Evolutionary conservation across 1,140 invertebrate genomes (phyloP).

Genomic region (Pollicipes pollicipes): DNA sequence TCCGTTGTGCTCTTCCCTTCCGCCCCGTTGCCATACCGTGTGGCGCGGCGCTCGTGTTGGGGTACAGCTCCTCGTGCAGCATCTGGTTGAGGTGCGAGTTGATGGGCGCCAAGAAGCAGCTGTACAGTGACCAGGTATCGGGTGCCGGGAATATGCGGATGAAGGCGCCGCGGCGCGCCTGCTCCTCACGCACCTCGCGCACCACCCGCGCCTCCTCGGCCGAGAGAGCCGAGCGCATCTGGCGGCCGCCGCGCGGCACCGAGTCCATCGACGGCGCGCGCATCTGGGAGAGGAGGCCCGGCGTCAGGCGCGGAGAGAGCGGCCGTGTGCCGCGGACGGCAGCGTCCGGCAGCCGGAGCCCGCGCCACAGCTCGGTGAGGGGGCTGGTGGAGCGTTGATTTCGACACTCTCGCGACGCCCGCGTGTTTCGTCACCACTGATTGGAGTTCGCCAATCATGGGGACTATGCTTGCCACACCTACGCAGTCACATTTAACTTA

Average conservation of each 20-base stretch:
- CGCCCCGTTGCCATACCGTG: no score
- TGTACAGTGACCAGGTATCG: conserved; percentile 51
- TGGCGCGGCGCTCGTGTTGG: conserved; percentile 27
- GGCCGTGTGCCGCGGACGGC: no score
- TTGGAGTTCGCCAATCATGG: no score
- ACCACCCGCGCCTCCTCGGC: conserved; percentile 63
- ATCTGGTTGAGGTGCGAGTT: conserved; percentile 61
- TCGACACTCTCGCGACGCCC: no score
- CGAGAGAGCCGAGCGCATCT: conserved; percentile 28
- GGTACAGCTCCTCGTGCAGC: conserved; percentile 54
- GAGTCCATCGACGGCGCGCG: background rate
- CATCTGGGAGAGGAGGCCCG: background rate
- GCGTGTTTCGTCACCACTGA: no score
- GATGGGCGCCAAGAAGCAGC: conserved; percentile 23
- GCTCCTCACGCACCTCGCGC: conserved; percentile 57
- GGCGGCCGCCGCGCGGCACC: conserved; percentile 25
- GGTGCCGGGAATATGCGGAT: conserved; percentile 77
- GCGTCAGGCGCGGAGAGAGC: background rate
- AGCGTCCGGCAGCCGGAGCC: no score
- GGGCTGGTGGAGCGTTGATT: no score
- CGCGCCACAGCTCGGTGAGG: no score
- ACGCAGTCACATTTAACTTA: no score
- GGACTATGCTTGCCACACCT: no score
- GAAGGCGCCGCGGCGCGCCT: conserved; percentile 66
- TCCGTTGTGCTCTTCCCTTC: background rate